Percentiles rank a stretch among this genome's conserved stretches.
Evolutionary conservation across 1,140 invertebrate genomes (phyloP).

Genomic region (Aethina tumida): DNA sequence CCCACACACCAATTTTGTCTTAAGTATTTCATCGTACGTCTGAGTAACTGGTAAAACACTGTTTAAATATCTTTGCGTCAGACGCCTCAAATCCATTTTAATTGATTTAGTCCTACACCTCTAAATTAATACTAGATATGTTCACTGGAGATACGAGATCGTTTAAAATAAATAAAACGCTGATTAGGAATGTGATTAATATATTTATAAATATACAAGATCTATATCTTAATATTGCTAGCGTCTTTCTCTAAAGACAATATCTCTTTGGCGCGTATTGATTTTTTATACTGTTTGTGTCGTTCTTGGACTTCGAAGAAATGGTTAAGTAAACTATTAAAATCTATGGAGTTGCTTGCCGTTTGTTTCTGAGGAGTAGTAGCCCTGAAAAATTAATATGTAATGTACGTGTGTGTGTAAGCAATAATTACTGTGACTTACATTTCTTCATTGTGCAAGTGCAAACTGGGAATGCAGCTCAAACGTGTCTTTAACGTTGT

Average conservation of each 20-base stretch:
- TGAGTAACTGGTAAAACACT: conserved; percentile 16
- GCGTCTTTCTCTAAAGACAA: conserved; percentile 13
- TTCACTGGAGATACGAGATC: not conserved
- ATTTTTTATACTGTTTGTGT: conserved; percentile 48
- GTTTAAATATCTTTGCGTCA: conserved; percentile 15
- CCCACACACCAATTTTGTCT: conserved; percentile 15
- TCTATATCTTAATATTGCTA: conserved; percentile 5
- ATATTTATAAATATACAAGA: conserved; percentile 8
- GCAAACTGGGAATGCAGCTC: conserved; percentile 72
- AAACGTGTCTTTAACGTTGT: conserved; percentile 76
- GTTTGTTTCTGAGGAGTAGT: conserved; percentile 3
- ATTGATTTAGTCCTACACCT: not conserved
- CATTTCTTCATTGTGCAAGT: conserved; percentile 37
- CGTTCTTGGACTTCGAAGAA: conserved; percentile 55
- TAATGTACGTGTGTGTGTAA: conserved; percentile 4
- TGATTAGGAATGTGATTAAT: conserved; percentile 8
- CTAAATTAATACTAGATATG: not conserved
- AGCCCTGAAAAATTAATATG: conserved; percentile 4
- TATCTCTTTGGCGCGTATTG: conserved; percentile 16
- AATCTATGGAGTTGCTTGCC: conserved; percentile 41
- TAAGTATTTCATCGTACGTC: conserved; percentile 18
- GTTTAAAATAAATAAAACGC: conserved; percentile 3
- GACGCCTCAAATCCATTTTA: not conserved
- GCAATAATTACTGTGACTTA: conserved; percentile 19
- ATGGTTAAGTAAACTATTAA: conserved; percentile 49